phyloP scores from a whole-genome alignment of 2,113 vertebrate species.

The Gnathonemus echidnorhynchus region DNA sequence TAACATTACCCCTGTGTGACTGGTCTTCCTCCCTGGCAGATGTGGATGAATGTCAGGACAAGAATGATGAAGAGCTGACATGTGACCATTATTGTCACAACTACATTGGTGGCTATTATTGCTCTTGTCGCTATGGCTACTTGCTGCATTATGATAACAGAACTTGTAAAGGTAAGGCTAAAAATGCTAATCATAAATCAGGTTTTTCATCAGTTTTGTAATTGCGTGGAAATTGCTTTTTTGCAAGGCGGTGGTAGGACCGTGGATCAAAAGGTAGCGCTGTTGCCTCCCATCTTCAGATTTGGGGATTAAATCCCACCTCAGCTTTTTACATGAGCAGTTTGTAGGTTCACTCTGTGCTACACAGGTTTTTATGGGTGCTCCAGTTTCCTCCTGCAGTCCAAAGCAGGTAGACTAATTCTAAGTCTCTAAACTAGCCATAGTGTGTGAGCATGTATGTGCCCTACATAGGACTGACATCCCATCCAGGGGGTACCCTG shows the following conservation, averaged over 20 bases:
- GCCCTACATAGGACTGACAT: neutral
- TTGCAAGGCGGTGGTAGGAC: neutral
- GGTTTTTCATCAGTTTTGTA: neutral
- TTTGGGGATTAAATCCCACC: neutral
- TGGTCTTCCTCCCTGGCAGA: conserved; percentile 56
- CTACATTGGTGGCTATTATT: conserved; percentile 89
- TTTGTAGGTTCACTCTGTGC: neutral
- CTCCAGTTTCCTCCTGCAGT: neutral
- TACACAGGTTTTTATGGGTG: neutral
- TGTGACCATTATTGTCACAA: conserved; percentile 96
- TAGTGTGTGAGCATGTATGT: neutral
- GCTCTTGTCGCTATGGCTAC: conserved; percentile 92
- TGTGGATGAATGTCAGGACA: conserved; percentile 81
- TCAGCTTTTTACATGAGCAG: neutral
- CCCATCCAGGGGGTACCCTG: neutral
- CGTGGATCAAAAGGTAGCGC: neutral
- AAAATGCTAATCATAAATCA: neutral
- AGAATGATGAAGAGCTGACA: conserved; percentile 64
- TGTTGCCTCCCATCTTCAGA: neutral
- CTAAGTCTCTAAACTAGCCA: neutral
- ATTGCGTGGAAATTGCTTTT: neutral
- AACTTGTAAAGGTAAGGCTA: conserved; percentile 81
- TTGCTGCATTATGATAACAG: conserved; percentile 86
- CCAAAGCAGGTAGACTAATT: neutral
- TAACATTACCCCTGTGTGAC: neutral